Conservation (phyloP, 2,797 vertebrate genomes). For the Adrianichthys oophorus region DNA sequence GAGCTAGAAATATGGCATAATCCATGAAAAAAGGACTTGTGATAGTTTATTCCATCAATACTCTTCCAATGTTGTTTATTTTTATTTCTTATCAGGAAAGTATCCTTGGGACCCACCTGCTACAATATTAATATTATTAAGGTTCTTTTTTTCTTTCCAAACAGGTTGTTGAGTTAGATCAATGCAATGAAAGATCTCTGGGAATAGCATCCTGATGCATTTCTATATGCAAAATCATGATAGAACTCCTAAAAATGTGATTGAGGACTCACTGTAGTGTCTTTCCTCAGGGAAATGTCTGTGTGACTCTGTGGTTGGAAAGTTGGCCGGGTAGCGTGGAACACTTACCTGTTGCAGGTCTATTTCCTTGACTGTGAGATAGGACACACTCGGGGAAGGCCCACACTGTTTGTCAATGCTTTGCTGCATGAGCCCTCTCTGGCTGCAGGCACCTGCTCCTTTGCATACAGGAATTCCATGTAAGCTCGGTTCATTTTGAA, state of each 20-base stretch:
- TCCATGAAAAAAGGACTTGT: no score
- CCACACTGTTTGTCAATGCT: constrained; percentile 20
- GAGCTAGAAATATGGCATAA: no score
- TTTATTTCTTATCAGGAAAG: no score
- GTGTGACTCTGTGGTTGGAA: constrained; percentile 52
- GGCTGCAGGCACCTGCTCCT: constrained; percentile 49
- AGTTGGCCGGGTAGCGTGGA: constrained; percentile 42
- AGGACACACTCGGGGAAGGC: constrained; percentile 32
- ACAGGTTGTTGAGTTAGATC: constrained; percentile 1
- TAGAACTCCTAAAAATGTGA: constrained; percentile 41
- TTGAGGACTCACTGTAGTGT: constrained; percentile 9
- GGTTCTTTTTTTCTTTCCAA: constrained; percentile 9
- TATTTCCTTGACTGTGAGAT: constrained; percentile 60
- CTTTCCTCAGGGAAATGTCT: constrained; percentile 44
- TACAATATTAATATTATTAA: constrained; percentile 1
- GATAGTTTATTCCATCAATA: no score
- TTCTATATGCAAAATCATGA: constrained; percentile 40
- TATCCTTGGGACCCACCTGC: neutral
- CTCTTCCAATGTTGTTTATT: no score
- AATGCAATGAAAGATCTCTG: neutral
- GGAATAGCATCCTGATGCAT: constrained; percentile 25
- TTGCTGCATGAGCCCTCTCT: constrained; percentile 32
- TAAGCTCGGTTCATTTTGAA: constrained; percentile 62
- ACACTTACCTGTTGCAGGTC: constrained; percentile 48
- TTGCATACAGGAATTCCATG: constrained; percentile 79